Percentiles rank a stretch among this genome's conserved stretches.
Conservation (phyloP, 2,797 vertebrate genomes). For the Anabacerthia variegaticeps region DNA sequence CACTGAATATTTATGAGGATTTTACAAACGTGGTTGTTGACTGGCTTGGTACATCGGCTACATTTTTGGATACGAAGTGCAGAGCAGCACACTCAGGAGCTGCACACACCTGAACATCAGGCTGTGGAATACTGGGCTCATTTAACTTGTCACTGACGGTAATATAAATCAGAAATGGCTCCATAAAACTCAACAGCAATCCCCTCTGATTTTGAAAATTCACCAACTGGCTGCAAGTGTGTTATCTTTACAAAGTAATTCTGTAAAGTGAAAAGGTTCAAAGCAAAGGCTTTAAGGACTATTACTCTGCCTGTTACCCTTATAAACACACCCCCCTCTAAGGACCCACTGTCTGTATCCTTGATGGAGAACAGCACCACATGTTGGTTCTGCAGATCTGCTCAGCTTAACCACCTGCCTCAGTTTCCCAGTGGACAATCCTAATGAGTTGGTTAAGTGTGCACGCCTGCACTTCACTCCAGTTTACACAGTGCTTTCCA, state of each 20-base stretch:
- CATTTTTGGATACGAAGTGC: neutral
- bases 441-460: neutral
- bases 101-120: neutral
- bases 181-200: neutral
- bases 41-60: neutral
- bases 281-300: neutral
- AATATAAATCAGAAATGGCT: conserved; percentile 28
- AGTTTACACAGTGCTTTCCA: neutral
- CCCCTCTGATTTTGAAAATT: neutral
- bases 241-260: neutral
- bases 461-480: neutral
- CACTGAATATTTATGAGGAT: neutral
- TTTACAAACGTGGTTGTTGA: neutral
- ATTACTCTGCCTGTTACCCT: neutral
- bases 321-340: neutral
- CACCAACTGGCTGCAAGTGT: neutral
- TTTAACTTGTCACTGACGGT: neutral
- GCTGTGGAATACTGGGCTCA: conserved; percentile 24
- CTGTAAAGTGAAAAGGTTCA: neutral
- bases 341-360: neutral
- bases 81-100: neutral
- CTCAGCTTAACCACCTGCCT: neutral
- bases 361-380: neutral
- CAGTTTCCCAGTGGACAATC: conserved; percentile 12
- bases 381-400: accelerated